These are phyloP conservation scores for Trichechus manatus DNA, from an alignment of 2,113 vertebrate genomes.

Conservation along the genomic window DNA sequence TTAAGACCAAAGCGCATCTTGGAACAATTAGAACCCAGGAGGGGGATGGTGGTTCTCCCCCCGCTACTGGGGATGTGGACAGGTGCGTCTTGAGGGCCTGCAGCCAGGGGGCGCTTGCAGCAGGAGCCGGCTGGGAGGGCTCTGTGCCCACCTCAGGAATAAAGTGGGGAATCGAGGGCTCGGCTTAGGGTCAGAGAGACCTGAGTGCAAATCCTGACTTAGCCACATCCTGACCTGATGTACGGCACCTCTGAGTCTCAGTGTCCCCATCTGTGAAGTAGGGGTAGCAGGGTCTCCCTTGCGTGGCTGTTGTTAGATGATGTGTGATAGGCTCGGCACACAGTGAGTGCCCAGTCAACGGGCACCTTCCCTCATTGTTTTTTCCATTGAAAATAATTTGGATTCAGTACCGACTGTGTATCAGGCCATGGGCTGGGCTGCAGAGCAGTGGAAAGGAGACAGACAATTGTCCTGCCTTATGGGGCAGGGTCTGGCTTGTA, in stretches of 20 bases:
- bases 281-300: not conserved
- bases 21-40: slow-evolving; percentile 76
- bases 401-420: not conserved
- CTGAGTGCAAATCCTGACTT: not conserved
- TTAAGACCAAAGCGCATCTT: slow-evolving; percentile 83
- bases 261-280: not conserved
- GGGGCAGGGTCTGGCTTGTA: not conserved
- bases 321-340: too few relatives aligned
- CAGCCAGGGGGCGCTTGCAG: not conserved
- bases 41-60: not conserved
- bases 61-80: not conserved
- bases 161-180: not conserved
- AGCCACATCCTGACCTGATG: not conserved
- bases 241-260: not conserved
- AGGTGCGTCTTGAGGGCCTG: not conserved
- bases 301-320: not conserved
- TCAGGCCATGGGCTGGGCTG: not conserved
- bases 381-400: not conserved
- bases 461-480: not conserved
- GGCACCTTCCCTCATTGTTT: not conserved
- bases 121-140: not conserved
- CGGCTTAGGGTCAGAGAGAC: not conserved
- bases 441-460: not conserved
- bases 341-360: not conserved
- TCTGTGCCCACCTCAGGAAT: not conserved